Evolutionary conservation across 2,888 invertebrate genomes (phyloP), one percentile per base, ranked within the genome.

Genomic region (Bhutanitis thaidina): DNA sequence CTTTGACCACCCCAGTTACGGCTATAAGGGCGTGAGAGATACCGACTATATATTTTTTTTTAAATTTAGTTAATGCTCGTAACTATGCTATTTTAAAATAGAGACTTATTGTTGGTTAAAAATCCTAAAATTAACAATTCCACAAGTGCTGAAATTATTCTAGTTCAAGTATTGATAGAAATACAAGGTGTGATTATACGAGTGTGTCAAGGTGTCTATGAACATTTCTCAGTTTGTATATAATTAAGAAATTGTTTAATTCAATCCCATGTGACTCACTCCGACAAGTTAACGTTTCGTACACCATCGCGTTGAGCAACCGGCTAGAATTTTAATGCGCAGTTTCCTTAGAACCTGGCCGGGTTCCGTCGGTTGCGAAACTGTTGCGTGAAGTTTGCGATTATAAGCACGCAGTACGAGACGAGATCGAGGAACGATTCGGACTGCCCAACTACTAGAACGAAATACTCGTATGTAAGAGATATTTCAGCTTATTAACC

Each of bases 301-400:
- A 30, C 36, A 25, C 29, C 35, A 36, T 35, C 9, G 27, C 5
- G 12, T 53, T 41, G 34, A 32, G 53, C 46, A 53, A 53, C 34
- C 25, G 25, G 25, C 10, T 15, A 37, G 40, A 29, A 45, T 49
- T 43, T 46, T 49, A 53, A 53, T 49, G 27, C 29, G 37, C 49
- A 27, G 50, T 50, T 50, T 54, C 53, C 53, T 43, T 47, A 30
- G 46, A 36, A 52, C n/a, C 46, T 20, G 34, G 38, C 34, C 45
- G 20, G 45, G 46, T 51, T 45, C 50, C 50, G 50, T 12, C 51
- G 34, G 38, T 46, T 34, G 43, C 49, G 43, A 49, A 12, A 44
- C 38, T 8, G 29, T 30, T 32, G 38, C 29, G 29, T 14, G 1
- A 9, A 13, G 5, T 4, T 8, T 3, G 43, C 13, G 29, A 30